Base-by-base conservation (phyloP, 2,113 vertebrate genomes). In the Pelusios castaneus region DNA sequence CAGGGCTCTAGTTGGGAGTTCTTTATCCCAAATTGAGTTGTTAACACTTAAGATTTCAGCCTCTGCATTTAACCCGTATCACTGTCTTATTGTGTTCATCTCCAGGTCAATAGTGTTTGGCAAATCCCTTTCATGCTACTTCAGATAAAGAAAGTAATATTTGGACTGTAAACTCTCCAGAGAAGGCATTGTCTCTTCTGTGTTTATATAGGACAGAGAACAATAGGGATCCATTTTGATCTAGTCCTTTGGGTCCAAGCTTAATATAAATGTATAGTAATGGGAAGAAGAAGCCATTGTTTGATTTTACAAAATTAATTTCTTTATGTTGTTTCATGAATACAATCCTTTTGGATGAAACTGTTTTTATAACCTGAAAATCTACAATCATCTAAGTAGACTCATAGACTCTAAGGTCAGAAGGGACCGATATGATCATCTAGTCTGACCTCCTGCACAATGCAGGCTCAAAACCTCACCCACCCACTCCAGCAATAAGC, bases 151-250 rank as follows among this genome's bases (percentile, higher is more conserved):
- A 85, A 41, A 73, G 31, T 43, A 55, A 47, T 85, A 2, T 80
- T 85, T 5, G 73, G 85, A 2, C 10, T 88, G 31, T 47, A 82
- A 43, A 0, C 58, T 54, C 88, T 89, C 45, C 6, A 25, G 4
- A 10, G 1, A 0, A 10, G 9, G 83, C 34, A 21, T 29, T 58
- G 0, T 49, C 55, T 80, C 58, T 17, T 89, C 11, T 21, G 0
- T 34, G 19, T 17, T 77, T 41, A 2, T 38, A 16, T 25, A 24
- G 0, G 1, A 0, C 0, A 25, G 81, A 67, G 29, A 80, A 27
- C 11, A 67, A 67, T 19, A 67, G 60, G 13, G 38, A 43, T 84
- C 70, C 38, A 27, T 22, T 51, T 51, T 6, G 8, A 24, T 73
- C 67, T 41, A n/a, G 67, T n/a, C 67, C 21, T n/a, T 67, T 19